Percentiles rank a stretch among this genome's conserved stretches.
Evolutionary conservation across 2,888 invertebrate species (phyloP).

Genomic region (Eupithecia dodoneata): DNA sequence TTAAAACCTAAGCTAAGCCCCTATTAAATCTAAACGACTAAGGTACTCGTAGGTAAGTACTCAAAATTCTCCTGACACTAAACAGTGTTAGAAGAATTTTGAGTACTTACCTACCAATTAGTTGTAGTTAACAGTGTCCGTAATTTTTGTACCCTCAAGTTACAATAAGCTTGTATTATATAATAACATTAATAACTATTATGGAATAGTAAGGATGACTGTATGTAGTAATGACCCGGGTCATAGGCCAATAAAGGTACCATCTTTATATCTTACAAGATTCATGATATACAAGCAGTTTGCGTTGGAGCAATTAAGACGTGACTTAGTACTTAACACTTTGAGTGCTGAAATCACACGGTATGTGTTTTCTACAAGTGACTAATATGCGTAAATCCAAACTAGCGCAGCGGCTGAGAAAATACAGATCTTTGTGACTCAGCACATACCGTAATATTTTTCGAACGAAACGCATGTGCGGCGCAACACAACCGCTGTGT

Average conservation of each 20-base stretch:
- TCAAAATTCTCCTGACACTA: not conserved
- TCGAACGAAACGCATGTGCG: too few species aligned
- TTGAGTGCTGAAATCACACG: too few species aligned
- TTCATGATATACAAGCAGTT: not conserved
- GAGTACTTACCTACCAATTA: not conserved
- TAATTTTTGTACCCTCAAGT: not conserved
- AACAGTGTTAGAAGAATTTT: not conserved
- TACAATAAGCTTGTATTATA: conserved; percentile 9
- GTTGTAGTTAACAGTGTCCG: not conserved
- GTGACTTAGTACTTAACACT: not conserved
- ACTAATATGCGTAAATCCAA: too few species aligned
- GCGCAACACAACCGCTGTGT: too few species aligned
- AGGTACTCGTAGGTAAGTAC: too few species aligned
- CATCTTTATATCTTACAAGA: not conserved
- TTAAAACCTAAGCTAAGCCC: too few species aligned
- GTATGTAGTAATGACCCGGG: conserved; percentile 8
- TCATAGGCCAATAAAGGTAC: not conserved
- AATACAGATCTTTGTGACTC: too few species aligned
- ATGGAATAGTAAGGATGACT: not conserved
- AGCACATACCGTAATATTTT: too few species aligned
- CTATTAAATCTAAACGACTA: not conserved
- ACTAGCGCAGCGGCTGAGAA: too few species aligned
- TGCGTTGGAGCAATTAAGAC: not conserved
- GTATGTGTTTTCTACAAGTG: too few species aligned
- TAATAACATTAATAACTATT: not conserved